Percentiles rank a stretch among this genome's conserved stretches.
These are phyloP conservation scores for Neodiprion pinetum DNA, from an alignment of 1,140 invertebrate species.

Conservation along the genomic window DNA sequence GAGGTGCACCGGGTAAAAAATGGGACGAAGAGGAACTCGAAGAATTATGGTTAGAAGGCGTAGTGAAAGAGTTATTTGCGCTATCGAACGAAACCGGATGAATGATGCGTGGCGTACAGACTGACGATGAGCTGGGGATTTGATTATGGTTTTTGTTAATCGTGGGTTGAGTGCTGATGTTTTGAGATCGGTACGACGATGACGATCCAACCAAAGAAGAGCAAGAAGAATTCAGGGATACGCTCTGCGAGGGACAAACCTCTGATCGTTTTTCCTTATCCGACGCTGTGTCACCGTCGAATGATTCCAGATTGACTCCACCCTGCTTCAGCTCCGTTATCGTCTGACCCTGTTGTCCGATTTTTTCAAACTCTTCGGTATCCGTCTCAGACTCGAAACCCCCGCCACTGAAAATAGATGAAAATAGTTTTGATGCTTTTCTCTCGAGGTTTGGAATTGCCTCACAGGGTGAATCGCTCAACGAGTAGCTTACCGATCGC, in stretches of 20 bases:
- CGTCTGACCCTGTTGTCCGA: constrained; percentile 66
- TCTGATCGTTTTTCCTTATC: constrained; percentile 53
- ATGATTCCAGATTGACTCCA: constrained; percentile 26
- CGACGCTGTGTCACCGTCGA: constrained; percentile 40
- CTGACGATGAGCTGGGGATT: no score
- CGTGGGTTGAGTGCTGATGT: no score
- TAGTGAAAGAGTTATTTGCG: no score
- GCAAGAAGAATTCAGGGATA: constrained; percentile 50
- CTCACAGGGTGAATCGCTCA: not conserved
- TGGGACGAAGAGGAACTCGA: no score
- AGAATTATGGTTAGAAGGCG: no score
- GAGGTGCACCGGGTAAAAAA: not conserved
- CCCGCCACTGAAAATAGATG: constrained; percentile 61
- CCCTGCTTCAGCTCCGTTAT: constrained; percentile 52
- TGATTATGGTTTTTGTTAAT: no score
- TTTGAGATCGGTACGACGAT: constrained; percentile 19
- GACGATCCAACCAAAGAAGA: constrained; percentile 51
- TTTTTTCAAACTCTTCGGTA: constrained; percentile 83
- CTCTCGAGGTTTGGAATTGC: not conserved
- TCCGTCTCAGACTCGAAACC: constrained; percentile 82
- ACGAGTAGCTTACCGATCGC: constrained; percentile 45
- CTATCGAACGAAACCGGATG: no score
- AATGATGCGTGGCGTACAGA: no score
- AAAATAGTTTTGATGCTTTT: constrained; percentile 27
- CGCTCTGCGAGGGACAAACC: constrained; percentile 59